phyloP scores from a whole-genome alignment of 2,888 invertebrate species.

The Pammene aurita region DNA sequence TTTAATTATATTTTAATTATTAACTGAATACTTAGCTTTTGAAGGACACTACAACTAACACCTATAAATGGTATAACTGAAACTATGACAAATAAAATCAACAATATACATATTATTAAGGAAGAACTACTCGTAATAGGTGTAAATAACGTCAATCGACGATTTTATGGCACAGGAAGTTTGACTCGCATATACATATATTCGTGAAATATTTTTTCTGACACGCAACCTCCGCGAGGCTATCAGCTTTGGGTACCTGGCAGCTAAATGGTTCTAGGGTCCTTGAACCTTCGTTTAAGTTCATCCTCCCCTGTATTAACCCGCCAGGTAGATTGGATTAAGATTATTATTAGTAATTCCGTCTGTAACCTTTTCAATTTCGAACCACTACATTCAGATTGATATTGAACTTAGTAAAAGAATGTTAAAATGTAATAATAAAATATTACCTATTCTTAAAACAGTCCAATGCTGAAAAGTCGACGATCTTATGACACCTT shows the following conservation, averaged over 20 bases:
- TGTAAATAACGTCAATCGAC: not conserved
- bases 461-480: not conserved
- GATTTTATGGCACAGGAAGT: constrained; percentile 18
- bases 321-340: constrained; percentile 7
- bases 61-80: no score
- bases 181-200: not conserved
- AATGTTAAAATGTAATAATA: not conserved
- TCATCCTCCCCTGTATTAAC: constrained; percentile 19
- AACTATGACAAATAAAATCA: no score
- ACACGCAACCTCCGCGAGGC: constrained; percentile 62
- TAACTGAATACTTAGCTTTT: no score
- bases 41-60: no score
- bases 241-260: constrained; percentile 63
- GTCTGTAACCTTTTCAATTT: not conserved
- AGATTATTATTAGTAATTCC: not conserved
- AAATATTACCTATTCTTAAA: no score
- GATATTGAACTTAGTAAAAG: not conserved
- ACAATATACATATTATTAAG: no score
- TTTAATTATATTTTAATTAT: no score
- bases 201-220: constrained; percentile 45
- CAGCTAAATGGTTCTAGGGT: constrained; percentile 68
- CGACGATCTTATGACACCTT: not conserved
- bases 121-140: no score
- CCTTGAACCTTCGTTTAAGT: constrained; percentile 60
- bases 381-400: not conserved